These are phyloP conservation scores for Siniperca scherzeri DNA, from an alignment of 2,797 vertebrate genomes.

Conservation along the genomic window DNA sequence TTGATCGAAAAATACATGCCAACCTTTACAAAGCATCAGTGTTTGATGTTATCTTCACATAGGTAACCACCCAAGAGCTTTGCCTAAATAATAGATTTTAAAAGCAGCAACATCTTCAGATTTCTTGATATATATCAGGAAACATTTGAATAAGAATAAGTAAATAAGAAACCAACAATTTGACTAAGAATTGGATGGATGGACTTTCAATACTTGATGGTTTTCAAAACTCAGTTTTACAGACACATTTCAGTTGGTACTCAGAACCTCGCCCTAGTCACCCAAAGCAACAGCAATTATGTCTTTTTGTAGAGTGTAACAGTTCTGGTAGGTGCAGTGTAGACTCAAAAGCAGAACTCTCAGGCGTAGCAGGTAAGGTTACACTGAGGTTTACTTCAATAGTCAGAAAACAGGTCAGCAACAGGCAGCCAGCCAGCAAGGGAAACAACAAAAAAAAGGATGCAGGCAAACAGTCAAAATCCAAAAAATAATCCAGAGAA, in stretches of 20 bases:
- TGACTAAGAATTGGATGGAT: not conserved
- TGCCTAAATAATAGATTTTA: not conserved
- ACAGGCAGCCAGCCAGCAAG: not conserved
- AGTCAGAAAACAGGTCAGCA: conserved; percentile 7
- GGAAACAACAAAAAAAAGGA: conserved; percentile 5
- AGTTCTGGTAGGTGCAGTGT: not conserved
- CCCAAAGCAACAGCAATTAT: conserved; percentile 21
- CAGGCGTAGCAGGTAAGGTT: conserved; percentile 11
- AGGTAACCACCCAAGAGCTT: not conserved
- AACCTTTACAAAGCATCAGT: conserved; percentile 17
- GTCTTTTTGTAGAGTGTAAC: not conserved
- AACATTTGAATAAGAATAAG: conserved; percentile 1
- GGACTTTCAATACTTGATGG: not conserved
- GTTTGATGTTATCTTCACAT: conserved; percentile 12
- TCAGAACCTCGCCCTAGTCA: not conserved
- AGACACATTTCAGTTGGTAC: not conserved
- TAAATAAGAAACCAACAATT: not conserved
- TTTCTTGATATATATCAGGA: not conserved
- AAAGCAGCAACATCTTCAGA: not conserved
- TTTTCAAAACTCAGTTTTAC: not conserved
- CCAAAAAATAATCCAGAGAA: not conserved
- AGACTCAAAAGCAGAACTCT: not conserved
- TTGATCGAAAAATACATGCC: conserved; percentile 9
- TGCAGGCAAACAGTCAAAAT: conserved; percentile 3
- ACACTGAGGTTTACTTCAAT: not conserved